Evolutionary conservation across 2,888 invertebrate genomes (phyloP).

Genomic region (Watsonalla cultraria): DNA sequence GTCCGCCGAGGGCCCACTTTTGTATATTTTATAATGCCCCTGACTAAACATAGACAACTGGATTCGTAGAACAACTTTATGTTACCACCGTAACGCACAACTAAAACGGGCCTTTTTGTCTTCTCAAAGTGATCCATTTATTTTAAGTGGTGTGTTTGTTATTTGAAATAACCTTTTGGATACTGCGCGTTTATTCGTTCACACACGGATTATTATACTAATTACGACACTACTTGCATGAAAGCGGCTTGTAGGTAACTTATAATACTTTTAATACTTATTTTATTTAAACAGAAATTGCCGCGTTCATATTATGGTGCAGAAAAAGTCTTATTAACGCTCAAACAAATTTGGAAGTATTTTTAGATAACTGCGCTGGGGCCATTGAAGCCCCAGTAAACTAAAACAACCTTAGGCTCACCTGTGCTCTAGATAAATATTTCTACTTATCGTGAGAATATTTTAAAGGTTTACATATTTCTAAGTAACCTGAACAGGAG

Average conservation of each 20-base stretch:
- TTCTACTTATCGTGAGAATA: too few relatives aligned
- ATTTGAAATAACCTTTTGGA: neutral
- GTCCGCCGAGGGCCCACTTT: slow-evolving; percentile 44
- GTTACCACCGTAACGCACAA: slow-evolving; percentile 25
- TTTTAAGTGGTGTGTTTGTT: slow-evolving; percentile 1
- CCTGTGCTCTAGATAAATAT: too few relatives aligned
- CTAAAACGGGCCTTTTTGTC: slow-evolving; percentile 19
- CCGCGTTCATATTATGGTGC: too few relatives aligned
- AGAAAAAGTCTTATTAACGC: too few relatives aligned
- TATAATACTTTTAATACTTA: too few relatives aligned
- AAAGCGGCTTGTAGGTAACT: neutral
- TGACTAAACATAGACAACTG: slow-evolving; percentile 60
- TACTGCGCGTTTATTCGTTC: neutral
- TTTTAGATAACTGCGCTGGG: too few relatives aligned
- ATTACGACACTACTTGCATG: neutral
- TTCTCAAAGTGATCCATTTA: slow-evolving; percentile 1
- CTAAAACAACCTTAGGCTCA: too few relatives aligned
- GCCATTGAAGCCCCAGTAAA: too few relatives aligned
- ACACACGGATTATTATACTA: neutral
- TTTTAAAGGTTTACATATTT: too few relatives aligned
- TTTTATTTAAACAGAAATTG: too few relatives aligned
- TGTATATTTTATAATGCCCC: slow-evolving; percentile 64
- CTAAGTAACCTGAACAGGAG: too few relatives aligned
- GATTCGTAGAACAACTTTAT: slow-evolving; percentile 59
- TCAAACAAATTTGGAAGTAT: too few relatives aligned